A percentile compares a stretch with the other conserved stretches of the same genome.
Evolutionary conservation across 2,888 invertebrate species (phyloP).

Genomic region (Subacronicta megacephala): DNA sequence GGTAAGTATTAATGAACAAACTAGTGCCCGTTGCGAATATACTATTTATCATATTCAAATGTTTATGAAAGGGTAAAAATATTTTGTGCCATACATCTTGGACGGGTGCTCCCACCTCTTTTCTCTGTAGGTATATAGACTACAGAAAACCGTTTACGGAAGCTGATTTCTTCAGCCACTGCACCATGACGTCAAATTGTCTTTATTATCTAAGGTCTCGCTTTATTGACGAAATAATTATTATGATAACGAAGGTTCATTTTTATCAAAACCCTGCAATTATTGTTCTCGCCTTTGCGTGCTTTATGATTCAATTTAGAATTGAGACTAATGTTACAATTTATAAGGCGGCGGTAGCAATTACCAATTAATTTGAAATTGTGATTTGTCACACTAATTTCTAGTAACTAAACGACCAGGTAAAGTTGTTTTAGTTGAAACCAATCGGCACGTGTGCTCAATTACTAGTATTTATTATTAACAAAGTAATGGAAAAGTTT

Average conservation of each 20-base stretch:
- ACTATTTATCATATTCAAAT: no score
- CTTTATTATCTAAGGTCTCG: background rate
- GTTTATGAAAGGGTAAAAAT: no score
- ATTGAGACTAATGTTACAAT: slow-evolving; percentile 36
- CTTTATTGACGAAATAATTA: background rate
- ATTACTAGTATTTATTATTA: slow-evolving; percentile 30
- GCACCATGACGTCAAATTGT: no score
- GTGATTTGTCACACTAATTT: slow-evolving; percentile 53
- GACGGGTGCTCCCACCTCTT: no score
- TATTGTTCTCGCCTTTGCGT: slow-evolving; percentile 19
- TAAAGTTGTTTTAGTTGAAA: slow-evolving; percentile 37
- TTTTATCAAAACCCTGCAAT: slow-evolving; percentile 25
- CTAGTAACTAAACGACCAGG: slow-evolving; percentile 15
- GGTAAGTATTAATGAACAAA: no score
- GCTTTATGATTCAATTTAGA: slow-evolving; percentile 41
- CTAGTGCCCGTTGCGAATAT: no score
- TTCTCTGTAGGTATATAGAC: no score
- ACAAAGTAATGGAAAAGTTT: slow-evolving; percentile 30
- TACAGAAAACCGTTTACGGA: no score
- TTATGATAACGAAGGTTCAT: background rate
- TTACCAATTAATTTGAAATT: slow-evolving; percentile 53
- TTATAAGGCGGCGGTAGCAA: slow-evolving; percentile 46
- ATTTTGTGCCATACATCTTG: no score
- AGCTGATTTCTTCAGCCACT: no score
- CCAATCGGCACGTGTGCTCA: slow-evolving; percentile 41